Base-by-base conservation (phyloP, 1,140 invertebrate genomes). In the Aphaenogaster floridana region DNA sequence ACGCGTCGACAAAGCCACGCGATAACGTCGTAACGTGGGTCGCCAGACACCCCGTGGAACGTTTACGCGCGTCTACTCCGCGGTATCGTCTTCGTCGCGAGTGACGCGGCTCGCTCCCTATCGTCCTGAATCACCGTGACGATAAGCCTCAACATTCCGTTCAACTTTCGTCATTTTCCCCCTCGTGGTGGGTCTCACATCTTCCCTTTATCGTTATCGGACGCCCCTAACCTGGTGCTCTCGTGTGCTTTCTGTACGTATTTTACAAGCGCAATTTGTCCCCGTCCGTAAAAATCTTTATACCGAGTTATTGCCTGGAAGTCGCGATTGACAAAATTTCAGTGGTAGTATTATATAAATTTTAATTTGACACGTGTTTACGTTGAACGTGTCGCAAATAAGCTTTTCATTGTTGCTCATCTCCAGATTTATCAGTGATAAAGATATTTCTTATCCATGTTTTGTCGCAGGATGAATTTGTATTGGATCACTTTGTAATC, bases 111-210 rank as follows among this genome's bases (percentile, higher is more conserved):
- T 71, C 15, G 45, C 59, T 52, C 45, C 50, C n/a, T 76, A 66
- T 79, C 42, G 21, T 5, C 9, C 9, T n/a, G 39, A 54, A 71
- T 45, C 69, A 57, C 72, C 69, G 57, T 50, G 48, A 54, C 52
- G 83, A 72, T 52, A 87, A 87, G 69, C 77, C 36, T 39, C 50
- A 63, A 64, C 52, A 78, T 89, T 90, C 57, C 59, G 54, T 90
- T 50, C 50, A 69, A 90, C 87, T 63, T 71, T 86, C 54, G 45
- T 84, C 28, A 11, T 52, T 13, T 66, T 50, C 28, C 28, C 28
- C 28, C 42, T 28, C 36, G 28, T 28, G 57, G 78, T 21, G 61
- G 61, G 66, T 79, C 36, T 34, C 64, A n/a, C 13, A 57, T 78
- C 21, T 54, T 54, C 36, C 11, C 61, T 87, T 84, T 84, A 68